Conservation (phyloP, 2,888 invertebrate species). For the Lasioglossum oenotherae region DNA sequence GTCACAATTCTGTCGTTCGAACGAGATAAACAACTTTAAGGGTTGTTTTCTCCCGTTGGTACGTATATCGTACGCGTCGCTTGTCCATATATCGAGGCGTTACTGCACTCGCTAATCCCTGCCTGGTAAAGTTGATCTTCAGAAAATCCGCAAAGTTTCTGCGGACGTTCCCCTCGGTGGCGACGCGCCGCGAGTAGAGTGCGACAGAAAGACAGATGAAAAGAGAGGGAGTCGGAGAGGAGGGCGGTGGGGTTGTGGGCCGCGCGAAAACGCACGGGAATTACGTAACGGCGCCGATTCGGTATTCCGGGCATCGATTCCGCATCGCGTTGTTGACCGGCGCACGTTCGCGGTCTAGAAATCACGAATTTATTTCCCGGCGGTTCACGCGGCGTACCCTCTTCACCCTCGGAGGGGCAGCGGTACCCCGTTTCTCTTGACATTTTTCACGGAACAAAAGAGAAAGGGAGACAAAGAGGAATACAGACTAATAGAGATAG, state of each 20-base stretch:
- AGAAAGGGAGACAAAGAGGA: not conserved
- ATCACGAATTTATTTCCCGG: constrained; percentile 16
- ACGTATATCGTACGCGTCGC: not conserved
- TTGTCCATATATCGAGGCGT: not conserved
- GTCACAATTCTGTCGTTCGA: too few species aligned
- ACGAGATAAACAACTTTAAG: too few species aligned
- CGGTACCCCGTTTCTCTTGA: not conserved
- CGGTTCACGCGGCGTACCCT: not conserved
- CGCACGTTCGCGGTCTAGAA: constrained; percentile 8
- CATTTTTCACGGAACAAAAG: constrained; percentile 49
- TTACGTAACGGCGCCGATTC: constrained; percentile 19
- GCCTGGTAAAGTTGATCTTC: not conserved
- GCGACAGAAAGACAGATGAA: not conserved
- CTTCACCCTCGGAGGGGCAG: not conserved
- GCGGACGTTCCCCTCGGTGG: not conserved
- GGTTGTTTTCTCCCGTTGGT: too few species aligned
- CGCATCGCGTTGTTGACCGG: not conserved
- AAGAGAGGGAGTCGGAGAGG: not conserved
- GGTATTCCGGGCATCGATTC: constrained; percentile 26
- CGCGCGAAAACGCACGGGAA: constrained; percentile 7
- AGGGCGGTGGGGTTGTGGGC: not conserved
- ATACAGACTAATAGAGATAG: not conserved
- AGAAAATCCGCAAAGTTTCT: not conserved
- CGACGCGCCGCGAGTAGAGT: not conserved
- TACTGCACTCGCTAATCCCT: not conserved